Conservation (phyloP, 2,113 vertebrate genomes). For the Solenodon paradoxus region DNA sequence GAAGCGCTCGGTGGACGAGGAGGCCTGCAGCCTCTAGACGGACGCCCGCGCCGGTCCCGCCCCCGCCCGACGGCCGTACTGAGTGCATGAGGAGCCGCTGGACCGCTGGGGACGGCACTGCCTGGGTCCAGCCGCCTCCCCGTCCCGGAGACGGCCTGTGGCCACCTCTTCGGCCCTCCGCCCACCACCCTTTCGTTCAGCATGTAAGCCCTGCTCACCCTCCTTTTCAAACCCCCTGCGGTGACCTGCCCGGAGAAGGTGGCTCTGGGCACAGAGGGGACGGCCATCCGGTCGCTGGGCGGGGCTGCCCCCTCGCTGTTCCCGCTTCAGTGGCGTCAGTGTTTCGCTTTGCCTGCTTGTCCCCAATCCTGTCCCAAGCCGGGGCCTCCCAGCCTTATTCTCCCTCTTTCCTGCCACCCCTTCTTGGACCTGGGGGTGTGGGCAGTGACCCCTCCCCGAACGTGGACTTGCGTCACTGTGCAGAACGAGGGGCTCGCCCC, state of each 20-base stretch:
- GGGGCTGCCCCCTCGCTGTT: background rate
- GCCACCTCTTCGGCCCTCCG: slow-evolving; percentile 58
- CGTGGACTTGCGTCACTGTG: slow-evolving; percentile 36
- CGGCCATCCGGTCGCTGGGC: background rate
- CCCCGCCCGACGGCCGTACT: background rate
- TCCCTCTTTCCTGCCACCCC: slow-evolving; percentile 26
- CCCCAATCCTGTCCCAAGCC: slow-evolving; percentile 41
- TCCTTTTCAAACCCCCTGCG: background rate
- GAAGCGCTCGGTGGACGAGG: slow-evolving; percentile 83
- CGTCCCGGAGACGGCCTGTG: background rate
- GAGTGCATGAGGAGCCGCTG: slow-evolving; percentile 42
- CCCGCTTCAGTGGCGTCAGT: slow-evolving; percentile 40
- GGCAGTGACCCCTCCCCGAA: background rate
- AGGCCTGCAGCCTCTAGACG: slow-evolving; percentile 88
- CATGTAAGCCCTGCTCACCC: slow-evolving; percentile 42
- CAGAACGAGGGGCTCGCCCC: background rate
- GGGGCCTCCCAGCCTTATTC: slow-evolving; percentile 16
- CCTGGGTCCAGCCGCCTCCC: slow-evolving; percentile 12
- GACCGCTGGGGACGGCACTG: slow-evolving; percentile 10
- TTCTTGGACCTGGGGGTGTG: background rate
- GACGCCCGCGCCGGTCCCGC: background rate
- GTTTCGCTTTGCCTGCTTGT: slow-evolving; percentile 68
- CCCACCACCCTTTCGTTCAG: background rate
- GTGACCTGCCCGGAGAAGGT: background rate
- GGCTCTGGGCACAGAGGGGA: background rate